Evolutionary conservation across 2,888 invertebrate genomes (phyloP), one percentile per base, ranked within the genome.

Genomic region (Drosophila melanocephala): DNA sequence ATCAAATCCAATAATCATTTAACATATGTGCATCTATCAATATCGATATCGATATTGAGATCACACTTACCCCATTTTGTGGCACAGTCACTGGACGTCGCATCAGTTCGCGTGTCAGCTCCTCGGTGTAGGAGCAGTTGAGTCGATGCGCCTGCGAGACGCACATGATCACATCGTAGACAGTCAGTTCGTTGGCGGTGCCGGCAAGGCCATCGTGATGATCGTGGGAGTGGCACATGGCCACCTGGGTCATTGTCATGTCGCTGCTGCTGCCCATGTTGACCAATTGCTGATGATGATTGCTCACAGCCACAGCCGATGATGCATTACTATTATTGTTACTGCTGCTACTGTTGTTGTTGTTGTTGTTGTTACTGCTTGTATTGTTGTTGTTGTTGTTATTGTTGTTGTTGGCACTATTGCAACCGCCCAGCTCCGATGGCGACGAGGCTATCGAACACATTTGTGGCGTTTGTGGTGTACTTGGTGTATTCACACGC

Each of bases 81-180:
- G 95, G 95, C 93, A 96, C 95, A 72, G 95, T 94, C 83, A 97
- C 95, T 57, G 96, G 96, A 91, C 96, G 96, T 91, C 95, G 94
- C 80, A 95, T 95, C 76, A 97, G 94, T 81, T 95, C 95, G 87
- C 96, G 94, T 59, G 96, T 96, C 83, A 96, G 96, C 90, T 98
- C 98, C 89, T 98, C 97, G 28, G 97, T 97, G 93, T 97, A 98
- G 75, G 96, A 96, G 94, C 98, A 98, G 93, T 98, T 96, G 83
- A 96, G 96, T 88, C 96, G 96, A 93, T 99, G 98, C 9, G 98
- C 98, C 91, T 96, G 96, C 10, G 97, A 96, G 56, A 97, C 96
- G 90, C 96, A 96, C 86, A 96, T 94, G 86, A 97, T 97, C 86
- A 97, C 95, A 93, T 97, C 97, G 93, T 97, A 97, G 80, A 97